Base-by-base conservation (phyloP, 2,113 vertebrate genomes). In the Corythaixoides concolor region DNA sequence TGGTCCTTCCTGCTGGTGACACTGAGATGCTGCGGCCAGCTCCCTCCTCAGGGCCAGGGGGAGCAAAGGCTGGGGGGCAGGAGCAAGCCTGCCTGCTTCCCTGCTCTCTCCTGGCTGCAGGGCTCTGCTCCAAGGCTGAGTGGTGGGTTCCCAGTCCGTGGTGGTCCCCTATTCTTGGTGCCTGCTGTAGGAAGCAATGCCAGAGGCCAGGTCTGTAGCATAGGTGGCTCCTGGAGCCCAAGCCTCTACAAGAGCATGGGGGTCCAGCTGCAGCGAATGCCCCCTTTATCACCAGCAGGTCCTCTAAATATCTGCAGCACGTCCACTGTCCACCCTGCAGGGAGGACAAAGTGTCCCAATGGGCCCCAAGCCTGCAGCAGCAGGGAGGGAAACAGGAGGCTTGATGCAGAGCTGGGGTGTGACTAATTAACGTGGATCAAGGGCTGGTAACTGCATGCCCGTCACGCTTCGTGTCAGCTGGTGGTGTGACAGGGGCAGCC, bases 1-100 rank as follows among this genome's bases (percentile, higher is more conserved):
- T 92, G 90, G 49, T 95, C 95, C 89, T 95, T 94, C 78, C 52
- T 93, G 94, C 88, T 95, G 90, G 64, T 89, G 95, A 82, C 52
- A 35, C 60, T 2, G 35, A 95, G 95, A 72, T 95, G 96, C 96
- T 96, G 90, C 62, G 13, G 92, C 75, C 94, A 66, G 77, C 80
- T 96, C 67, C 59, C 70, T 52, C 49, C 59, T 69, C 0, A 0
- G 59, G 30, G 70, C 28, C 7, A 12, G 37, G 58, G 49, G n/a
- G 32, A 74, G 76, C 62, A 75, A 85, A 35, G n/a, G 35, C 55
- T 70, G 60, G 37, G 72, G 20, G 49, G 14, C 9, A 77, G 95
- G 59, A 87, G 3, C 2, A 1, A 87, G 10, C 80, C 84, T 86
- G 79, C 67, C 69, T 35, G 85, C 59, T 49, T 18, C 23, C 19